Percentiles rank a stretch among this genome's conserved stretches.
phyloP scores from a whole-genome alignment of 2,113 vertebrate genomes.

The Oncorhynchus keta region DNA sequence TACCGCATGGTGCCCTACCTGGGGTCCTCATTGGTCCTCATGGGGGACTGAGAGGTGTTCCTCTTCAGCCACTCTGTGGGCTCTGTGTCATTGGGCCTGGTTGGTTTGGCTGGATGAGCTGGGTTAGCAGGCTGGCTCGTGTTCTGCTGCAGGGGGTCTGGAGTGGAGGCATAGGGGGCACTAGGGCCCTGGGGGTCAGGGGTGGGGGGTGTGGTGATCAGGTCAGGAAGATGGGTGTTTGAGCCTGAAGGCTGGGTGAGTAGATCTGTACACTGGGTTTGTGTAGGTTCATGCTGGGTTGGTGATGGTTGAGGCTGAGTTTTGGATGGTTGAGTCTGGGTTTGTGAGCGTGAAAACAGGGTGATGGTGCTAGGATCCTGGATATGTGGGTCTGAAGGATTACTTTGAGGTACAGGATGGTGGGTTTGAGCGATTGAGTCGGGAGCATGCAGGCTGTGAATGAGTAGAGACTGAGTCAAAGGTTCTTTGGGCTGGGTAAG shows the following conservation, averaged over 20 bases:
- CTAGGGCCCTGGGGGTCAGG: slow-evolving; percentile 8
- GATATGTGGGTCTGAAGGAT: slow-evolving; percentile 7
- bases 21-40: slow-evolving; percentile 65
- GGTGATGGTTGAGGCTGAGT: slow-evolving; percentile 7
- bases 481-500: not conserved
- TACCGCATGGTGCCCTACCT: slow-evolving; percentile 48
- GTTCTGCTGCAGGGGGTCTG: slow-evolving; percentile 34
- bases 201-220: not conserved
- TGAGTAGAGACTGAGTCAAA: not conserved
- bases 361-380: slow-evolving; percentile 7
- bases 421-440: not conserved
- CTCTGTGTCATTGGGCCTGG: slow-evolving; percentile 44
- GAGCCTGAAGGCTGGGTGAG: slow-evolving; percentile 10
- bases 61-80: slow-evolving; percentile 58
- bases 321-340: slow-evolving; percentile 8
- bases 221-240: not conserved
- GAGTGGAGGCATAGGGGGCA: slow-evolving; percentile 28
- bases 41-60: slow-evolving; percentile 74
- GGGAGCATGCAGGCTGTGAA: not conserved
- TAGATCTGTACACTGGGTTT: slow-evolving; percentile 16
- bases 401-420: not conserved
- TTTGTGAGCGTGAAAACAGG: not conserved
- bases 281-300: not conserved
- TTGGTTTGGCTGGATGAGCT: slow-evolving; percentile 25
- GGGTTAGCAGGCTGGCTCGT: slow-evolving; percentile 33